Base-by-base conservation (phyloP, 1,140 invertebrate genomes). In the Cheumatopsyche charites region DNA sequence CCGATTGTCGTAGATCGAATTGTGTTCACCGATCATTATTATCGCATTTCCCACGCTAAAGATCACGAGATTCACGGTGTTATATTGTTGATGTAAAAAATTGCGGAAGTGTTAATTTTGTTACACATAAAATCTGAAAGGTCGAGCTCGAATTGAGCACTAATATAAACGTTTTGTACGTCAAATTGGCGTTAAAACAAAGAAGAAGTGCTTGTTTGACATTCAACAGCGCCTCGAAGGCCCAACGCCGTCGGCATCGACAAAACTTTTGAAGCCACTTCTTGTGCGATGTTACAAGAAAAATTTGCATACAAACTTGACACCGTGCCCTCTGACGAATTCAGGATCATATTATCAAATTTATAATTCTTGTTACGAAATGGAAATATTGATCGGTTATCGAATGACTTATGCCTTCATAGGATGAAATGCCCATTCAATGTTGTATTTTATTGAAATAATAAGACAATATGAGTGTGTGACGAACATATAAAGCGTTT, bases 221-320 rank as follows among this genome's bases (percentile, higher is more conserved):
- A 58, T 58, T 58, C 55, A 58, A 19, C 47, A 15, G 19, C 47
- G 7, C 19, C 19, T 52, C 15, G 47, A 52, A 58, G 55, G 55
- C 23, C 23, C 55, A 26, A 58, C 55, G 55, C 23, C 23, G 55
- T 21, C 23, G 55, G 55, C 55, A 58, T 58, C 55, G 29, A 36
- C 29, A 36, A 36, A 36, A 36, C 29, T 36, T 36, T 36, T 43
- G n/a, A 63, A 62, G 15, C 11, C 58, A 5, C 25, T 17, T 17
- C 15, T 19, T 19, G 47, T 17, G 47, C 47, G 19, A 52, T 17
- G 19, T 13, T 58, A 62, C 23, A 62, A 21, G 1, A 15, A 42
- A 42, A 17, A 67, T 49, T 67, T 49, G 63, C 42, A 67, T 67
- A 67, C 25, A 47, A 67, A 67, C 63, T 67, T 67, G 63, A 67